phyloP scores from a whole-genome alignment of 2,113 vertebrate genomes.

The Dipodomys stephensi region DNA sequence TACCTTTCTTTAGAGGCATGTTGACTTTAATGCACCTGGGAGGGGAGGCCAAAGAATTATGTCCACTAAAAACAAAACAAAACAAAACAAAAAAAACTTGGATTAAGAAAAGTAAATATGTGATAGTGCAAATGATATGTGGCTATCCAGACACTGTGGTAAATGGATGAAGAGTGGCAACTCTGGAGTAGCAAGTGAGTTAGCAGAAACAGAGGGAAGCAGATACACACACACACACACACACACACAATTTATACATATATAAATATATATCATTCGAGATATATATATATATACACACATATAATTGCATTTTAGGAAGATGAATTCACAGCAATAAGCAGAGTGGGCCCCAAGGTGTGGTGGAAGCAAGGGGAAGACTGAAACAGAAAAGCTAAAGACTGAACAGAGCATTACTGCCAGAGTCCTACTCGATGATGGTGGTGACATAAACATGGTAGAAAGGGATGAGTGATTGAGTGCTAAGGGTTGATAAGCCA shows the following conservation, averaged over 20 bases:
- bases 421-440: background rate
- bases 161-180: too few relatives aligned
- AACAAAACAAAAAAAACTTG: background rate
- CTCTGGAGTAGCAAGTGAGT: background rate
- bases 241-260: too few relatives aligned
- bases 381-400: background rate
- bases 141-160: background rate
- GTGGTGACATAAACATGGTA: background rate
- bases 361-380: background rate
- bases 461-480: background rate
- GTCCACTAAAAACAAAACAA: background rate
- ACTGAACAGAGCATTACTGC: background rate
- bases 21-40: background rate
- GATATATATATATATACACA: too few relatives aligned
- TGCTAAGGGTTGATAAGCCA: background rate
- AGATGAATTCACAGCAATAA: background rate
- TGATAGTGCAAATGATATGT: too few relatives aligned
- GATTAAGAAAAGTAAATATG: background rate
- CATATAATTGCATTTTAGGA: background rate
- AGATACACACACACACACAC: too few relatives aligned
- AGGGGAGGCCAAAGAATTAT: background rate
- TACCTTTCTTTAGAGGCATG: background rate
- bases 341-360: background rate
- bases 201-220: background rate
- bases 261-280: too few relatives aligned